Percentiles rank a stretch among this genome's conserved stretches.
These are phyloP conservation scores for Camponotus pennsylvanicus DNA, from an alignment of 1,140 invertebrate genomes.

Conservation along the genomic window DNA sequence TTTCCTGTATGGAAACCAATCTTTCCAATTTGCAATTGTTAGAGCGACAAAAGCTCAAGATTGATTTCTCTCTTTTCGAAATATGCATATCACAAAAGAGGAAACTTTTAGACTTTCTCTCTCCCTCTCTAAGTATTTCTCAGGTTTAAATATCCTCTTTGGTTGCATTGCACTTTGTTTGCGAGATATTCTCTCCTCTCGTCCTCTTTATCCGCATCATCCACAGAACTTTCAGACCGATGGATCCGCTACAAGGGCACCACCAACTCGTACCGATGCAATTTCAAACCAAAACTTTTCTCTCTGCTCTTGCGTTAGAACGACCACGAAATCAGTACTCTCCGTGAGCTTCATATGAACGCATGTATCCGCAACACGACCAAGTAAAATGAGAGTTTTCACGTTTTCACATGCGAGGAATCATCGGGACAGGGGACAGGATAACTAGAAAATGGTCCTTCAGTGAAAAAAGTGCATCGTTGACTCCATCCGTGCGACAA, in stretches of 20 bases:
- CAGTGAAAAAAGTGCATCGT: constrained; percentile 9
- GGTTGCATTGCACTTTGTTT: constrained; percentile 30
- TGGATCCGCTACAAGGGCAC: constrained; percentile 17
- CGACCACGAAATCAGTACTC: constrained; percentile 59
- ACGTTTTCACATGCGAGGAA: background rate
- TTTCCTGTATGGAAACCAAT: background rate
- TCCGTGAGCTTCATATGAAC: background rate
- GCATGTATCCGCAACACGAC: constrained; percentile 35
- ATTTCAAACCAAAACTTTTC: constrained; percentile 58
- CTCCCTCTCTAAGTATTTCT: background rate
- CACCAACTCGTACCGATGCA: constrained; percentile 45
- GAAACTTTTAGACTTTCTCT: constrained; percentile 9
- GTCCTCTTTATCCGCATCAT: constrained; percentile 2
- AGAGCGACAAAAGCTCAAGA: background rate
- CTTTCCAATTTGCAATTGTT: constrained; percentile 17
- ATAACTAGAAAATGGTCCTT: constrained; percentile 50
- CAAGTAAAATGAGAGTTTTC: constrained; percentile 45
- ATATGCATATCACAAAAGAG: background rate
- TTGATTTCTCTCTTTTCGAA: background rate
- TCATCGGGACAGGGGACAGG: constrained; percentile 18
- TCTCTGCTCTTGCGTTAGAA: constrained; percentile 6
- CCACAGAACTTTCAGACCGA: constrained; percentile 40
- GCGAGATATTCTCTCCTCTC: constrained; percentile 27
- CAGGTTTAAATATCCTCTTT: constrained; percentile 15
- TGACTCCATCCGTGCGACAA: constrained; percentile 15